phyloP scores from a whole-genome alignment of 2,888 invertebrate species.

The Apodemia mormo region DNA sequence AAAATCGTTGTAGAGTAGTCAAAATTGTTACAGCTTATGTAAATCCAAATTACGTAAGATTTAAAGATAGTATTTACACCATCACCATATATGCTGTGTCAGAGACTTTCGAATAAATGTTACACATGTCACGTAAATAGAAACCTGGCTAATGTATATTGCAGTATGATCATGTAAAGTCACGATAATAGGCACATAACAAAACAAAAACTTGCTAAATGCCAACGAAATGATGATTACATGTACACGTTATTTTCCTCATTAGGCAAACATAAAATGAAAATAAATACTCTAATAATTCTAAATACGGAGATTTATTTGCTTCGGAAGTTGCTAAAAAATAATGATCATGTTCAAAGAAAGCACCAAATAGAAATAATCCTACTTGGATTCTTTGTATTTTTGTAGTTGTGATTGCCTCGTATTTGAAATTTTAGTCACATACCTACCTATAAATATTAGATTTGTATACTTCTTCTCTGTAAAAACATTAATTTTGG shows the following conservation, averaged over 20 bases:
- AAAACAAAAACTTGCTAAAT: background rate
- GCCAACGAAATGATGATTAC: background rate
- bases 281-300: too few relatives aligned
- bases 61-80: background rate
- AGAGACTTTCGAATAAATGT: background rate
- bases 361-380: too few relatives aligned
- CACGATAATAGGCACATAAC: background rate
- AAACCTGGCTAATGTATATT: background rate
- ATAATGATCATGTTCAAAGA: too few relatives aligned
- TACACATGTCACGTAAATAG: slow-evolving; percentile 2
- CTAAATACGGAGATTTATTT: too few relatives aligned
- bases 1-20: background rate
- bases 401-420: too few relatives aligned
- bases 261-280: too few relatives aligned
- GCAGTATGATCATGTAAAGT: background rate
- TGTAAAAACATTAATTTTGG: too few relatives aligned
- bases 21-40: background rate
- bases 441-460: too few relatives aligned
- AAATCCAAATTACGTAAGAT: background rate
- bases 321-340: too few relatives aligned
- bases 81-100: background rate
- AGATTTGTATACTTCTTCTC: too few relatives aligned
- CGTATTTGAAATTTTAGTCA: too few relatives aligned
- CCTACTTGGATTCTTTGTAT: too few relatives aligned
- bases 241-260: background rate